These are phyloP conservation scores for Caenorhabditis angaria DNA, from an alignment of 2,888 invertebrate genomes.

Conservation along the genomic window DNA sequence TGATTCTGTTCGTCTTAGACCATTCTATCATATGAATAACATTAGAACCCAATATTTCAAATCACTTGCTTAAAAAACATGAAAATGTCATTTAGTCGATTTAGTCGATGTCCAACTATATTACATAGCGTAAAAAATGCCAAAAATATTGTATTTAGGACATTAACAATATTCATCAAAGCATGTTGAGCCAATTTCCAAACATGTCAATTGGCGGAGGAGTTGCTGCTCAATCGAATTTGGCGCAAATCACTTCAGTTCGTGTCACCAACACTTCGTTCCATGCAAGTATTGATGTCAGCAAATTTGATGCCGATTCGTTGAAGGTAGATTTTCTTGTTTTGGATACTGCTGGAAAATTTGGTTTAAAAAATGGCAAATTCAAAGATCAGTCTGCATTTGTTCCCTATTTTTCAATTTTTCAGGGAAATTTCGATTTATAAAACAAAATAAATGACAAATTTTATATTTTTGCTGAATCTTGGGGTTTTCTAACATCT, in stretches of 20 bases:
- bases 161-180: constrained; percentile 34
- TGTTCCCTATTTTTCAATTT: no score
- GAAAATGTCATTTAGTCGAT: no score
- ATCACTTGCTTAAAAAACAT: no score
- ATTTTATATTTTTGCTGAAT: no score
- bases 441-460: no score
- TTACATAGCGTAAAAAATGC: background rate
- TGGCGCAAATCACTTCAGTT: constrained; percentile 22
- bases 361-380: background rate
- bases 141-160: constrained; percentile 19
- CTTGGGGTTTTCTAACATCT: no score
- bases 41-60: no score
- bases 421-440: no score
- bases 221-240: background rate
- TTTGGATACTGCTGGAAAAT: background rate
- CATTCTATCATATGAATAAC: no score
- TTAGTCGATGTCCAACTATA: no score
- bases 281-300: constrained; percentile 63
- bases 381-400: no score
- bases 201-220: constrained; percentile 27
- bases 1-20: no score
- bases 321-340: constrained; percentile 51
- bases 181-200: constrained; percentile 21
- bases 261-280: constrained; percentile 62
- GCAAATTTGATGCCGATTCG: constrained; percentile 64